phyloP scores from a whole-genome alignment of 2,797 vertebrate genomes.

The Ambastaia sidthimunki region DNA sequence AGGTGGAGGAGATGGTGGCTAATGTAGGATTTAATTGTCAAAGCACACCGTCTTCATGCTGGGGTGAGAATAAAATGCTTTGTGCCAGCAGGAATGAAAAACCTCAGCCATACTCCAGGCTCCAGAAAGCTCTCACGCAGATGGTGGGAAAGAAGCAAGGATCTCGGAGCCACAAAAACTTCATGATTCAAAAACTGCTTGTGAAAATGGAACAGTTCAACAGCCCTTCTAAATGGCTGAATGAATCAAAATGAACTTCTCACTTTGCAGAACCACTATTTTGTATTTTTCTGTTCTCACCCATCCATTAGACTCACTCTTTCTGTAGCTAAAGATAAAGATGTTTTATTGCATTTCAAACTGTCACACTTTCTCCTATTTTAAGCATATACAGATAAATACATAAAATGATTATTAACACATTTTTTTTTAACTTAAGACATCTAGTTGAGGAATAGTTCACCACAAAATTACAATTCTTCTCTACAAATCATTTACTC shows the following conservation, averaged over 20 bases:
- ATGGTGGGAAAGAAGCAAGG: constrained; percentile 18
- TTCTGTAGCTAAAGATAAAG: background rate
- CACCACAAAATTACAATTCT: too few relatives aligned
- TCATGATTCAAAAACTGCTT: constrained; percentile 14
- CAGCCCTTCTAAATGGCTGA: constrained; percentile 9
- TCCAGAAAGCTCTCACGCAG: constrained; percentile 38
- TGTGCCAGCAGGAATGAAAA: constrained; percentile 47
- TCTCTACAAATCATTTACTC: too few relatives aligned
- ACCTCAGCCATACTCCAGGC: constrained; percentile 36
- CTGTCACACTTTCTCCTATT: background rate
- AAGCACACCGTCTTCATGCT: constrained; percentile 33
- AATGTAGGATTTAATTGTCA: constrained; percentile 49
- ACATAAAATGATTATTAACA: background rate
- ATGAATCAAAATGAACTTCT: constrained; percentile 20
- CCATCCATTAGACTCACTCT: background rate
- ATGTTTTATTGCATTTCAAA: background rate
- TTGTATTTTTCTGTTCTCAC: background rate
- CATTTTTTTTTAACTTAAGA: too few relatives aligned
- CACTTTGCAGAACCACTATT: background rate
- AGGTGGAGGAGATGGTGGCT: constrained; percentile 15
- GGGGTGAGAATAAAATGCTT: constrained; percentile 42
- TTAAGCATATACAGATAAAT: background rate
- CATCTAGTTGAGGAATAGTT: too few relatives aligned
- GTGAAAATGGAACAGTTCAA: constrained; percentile 11
- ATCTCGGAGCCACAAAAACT: constrained; percentile 8